A percentile compares a stretch with the other conserved stretches of the same genome.
Evolutionary conservation across 2,888 invertebrate genomes (phyloP).

Genomic region (Acholoe squamosa): DNA sequence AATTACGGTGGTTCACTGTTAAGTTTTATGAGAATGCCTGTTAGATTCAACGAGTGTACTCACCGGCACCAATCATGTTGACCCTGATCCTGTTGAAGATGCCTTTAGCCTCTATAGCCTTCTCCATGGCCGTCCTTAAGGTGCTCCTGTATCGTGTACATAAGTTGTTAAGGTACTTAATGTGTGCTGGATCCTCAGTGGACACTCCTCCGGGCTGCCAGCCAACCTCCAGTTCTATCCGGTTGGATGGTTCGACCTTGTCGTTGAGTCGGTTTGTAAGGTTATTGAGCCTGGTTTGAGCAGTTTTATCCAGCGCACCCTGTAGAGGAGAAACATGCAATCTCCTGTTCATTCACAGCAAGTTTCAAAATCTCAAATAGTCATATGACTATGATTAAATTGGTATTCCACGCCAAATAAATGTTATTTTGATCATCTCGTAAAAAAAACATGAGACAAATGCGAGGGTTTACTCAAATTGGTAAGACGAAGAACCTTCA

Average conservation of each 20-base stretch:
- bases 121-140: constrained; percentile 31
- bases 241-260: constrained; percentile 42
- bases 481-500: too few relatives aligned
- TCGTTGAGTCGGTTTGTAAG: constrained; percentile 52
- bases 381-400: too few relatives aligned
- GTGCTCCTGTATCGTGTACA: not conserved
- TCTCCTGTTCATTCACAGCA: too few relatives aligned
- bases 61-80: constrained; percentile 56
- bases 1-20: too few relatives aligned
- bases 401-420: too few relatives aligned
- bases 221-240: constrained; percentile 33
- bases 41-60: not conserved
- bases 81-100: constrained; percentile 33
- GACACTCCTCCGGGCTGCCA: constrained; percentile 30
- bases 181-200: not conserved
- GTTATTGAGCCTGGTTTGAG: constrained; percentile 49
- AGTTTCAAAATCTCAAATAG: too few relatives aligned
- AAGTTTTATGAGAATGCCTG: too few relatives aligned
- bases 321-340: not conserved
- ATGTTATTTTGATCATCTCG: too few relatives aligned
- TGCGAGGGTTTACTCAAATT: too few relatives aligned
- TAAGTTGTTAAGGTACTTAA: constrained; percentile 53
- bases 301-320: constrained; percentile 56
- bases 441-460: too few relatives aligned
- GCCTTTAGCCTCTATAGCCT: constrained; percentile 4